Base-by-base conservation (phyloP, 2,888 invertebrate genomes). In the Heliconius hortense region DNA sequence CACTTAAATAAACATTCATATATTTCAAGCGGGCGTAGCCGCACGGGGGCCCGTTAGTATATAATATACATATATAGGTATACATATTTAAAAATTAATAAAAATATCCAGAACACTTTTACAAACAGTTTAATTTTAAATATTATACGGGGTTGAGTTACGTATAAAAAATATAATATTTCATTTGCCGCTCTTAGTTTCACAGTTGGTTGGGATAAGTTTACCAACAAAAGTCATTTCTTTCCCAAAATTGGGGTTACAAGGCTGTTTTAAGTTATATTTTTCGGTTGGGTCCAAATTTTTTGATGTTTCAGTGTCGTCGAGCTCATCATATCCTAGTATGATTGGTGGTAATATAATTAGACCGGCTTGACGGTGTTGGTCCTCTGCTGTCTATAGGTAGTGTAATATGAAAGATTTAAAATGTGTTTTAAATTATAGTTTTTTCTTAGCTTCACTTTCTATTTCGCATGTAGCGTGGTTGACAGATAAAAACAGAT, bases 281-380 rank as follows among this genome's bases (percentile, higher is more conserved):
- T 39, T 39, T 24, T 74, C 24, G 62, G 60, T 64, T 5, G 26
- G 35, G n/a, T 53, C 31, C n/a, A 56, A 8, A 4, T 56, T 31
- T 72, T 76, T 78, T n/a, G 39, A 28, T 69, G 59, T 53, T 2
- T 82, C 81, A 1, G 7, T 8, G 21, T 83, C 80, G 59, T 88
- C 87, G 0, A 91, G 79, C 35, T 92, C 92, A 26, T 91, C 90
- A 75, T 91, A 91, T 0, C 91, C 91, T 10, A 92, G 70, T 1
- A 92, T 85, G 1, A 92, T 79, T 0, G 92, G 92, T 0, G 92
- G 91, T 3, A 92, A 80, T 1, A 92, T 86, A 8, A 92, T 84
- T 0, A 92, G 82, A 53, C 87, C 87, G 0, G 92, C 92, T 75
- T 80, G 81, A 0, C 89, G 86, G 31, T 90, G 87, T 43, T 81